These are phyloP conservation scores for Sebastes miniatus DNA, from an alignment of 2,797 vertebrate species.

Conservation along the genomic window DNA sequence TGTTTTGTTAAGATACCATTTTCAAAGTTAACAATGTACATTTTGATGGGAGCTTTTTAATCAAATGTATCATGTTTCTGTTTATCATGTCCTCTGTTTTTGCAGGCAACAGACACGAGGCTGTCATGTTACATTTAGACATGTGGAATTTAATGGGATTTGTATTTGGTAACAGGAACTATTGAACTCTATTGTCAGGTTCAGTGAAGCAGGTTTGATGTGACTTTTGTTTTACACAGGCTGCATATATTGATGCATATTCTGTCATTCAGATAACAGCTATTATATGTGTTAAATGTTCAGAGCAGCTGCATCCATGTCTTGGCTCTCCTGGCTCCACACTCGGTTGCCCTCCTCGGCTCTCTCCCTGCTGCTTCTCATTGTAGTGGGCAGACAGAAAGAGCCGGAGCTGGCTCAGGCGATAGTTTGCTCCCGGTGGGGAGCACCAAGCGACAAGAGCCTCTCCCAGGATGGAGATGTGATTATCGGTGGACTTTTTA, in stretches of 20 bases:
- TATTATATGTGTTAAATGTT: not conserved
- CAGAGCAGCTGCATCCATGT: constrained; percentile 41
- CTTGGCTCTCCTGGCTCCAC: constrained; percentile 17
- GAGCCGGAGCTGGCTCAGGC: constrained; percentile 13
- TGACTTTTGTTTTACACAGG: not conserved
- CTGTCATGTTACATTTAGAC: not conserved
- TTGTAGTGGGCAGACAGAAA: constrained; percentile 6
- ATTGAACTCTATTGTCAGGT: not conserved
- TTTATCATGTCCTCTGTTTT: not conserved
- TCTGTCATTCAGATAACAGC: not conserved
- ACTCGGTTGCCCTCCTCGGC: not conserved
- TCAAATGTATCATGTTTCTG: not conserved
- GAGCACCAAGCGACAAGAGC: constrained; percentile 27
- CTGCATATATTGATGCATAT: not conserved
- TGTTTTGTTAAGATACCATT: not conserved
- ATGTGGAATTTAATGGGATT: not conserved
- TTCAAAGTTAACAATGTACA: not conserved
- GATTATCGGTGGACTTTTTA: constrained; percentile 76
- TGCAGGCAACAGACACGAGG: not conserved
- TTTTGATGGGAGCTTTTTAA: not conserved
- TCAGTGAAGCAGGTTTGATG: not conserved
- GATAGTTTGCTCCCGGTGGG: constrained; percentile 48
- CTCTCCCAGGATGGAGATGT: constrained; percentile 76
- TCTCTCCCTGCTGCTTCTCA: constrained; percentile 38
- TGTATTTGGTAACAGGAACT: not conserved